Base-by-base conservation (phyloP, 92 coral and sea anemone genomes). In the Phymanthus crucifer region DNA sequence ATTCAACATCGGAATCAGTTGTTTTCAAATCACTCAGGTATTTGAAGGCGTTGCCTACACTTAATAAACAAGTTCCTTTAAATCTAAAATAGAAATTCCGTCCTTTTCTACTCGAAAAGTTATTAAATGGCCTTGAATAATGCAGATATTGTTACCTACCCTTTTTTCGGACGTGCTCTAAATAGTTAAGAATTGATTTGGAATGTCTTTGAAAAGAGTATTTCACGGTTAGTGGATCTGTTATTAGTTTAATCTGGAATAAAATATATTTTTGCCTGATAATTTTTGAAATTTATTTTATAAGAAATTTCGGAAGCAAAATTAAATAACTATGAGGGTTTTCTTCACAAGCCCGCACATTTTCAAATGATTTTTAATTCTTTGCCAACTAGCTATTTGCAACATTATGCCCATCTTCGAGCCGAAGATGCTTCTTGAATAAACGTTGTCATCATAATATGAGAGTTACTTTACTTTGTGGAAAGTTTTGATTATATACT, bases 21-120 rank as follows among this genome's bases (percentile, higher is more conserved):
- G 68, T 61, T 61, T 61, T 61, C 32, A 29, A 61, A 61, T 34
- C 68, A 27, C 68, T 61, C 68, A n/a, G 68, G 68, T 61, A 61
- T 61, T 61, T 61, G 17, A 27, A 61, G 68, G 68, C 68, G 68
- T 61, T 17, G 68, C 32, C 35, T 10, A 8, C 16, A 61, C 29
- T 61, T 61, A 61, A 61, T 61, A 61, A 61, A 61, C 68, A 29
- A 61, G 68, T 61, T 61, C 68, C 68, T 61, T 27, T 61, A 29
- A 61, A 61, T 61, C 29, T 13, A 29, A 27, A 61, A 24, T 10
- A 61, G 7, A 61, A 61, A 61, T 61, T 14, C 68, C 34, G 14
- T 61, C 33, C 68, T 61, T 61, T 61, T 54, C 34, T 61, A 12
- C 68, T 61, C 12, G 34, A 61, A 61, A 24, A 29, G 35, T 61